Evolutionary conservation across 2,113 vertebrate species (phyloP).

Genomic region (Calyptommatus sinebrachiatus): DNA sequence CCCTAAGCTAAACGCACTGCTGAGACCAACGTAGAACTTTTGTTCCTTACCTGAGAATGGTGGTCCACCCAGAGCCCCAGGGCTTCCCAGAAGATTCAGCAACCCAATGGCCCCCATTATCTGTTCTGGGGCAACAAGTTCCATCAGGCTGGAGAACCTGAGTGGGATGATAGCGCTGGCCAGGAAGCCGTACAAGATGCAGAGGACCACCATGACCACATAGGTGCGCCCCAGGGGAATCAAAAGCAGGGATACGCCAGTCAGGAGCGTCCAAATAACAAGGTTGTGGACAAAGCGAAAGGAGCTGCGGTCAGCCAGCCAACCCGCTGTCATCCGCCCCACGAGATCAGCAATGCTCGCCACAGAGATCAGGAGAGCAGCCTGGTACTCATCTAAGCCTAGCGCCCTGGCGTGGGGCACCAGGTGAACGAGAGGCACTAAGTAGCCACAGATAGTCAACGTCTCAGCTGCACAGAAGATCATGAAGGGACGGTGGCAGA

Average conservation of each 20-base stretch:
- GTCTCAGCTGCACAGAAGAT: conserved; percentile 74
- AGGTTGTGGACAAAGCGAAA: conserved; percentile 64
- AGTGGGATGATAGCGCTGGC: conserved; percentile 82
- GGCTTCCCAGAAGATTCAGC: conserved; percentile 83
- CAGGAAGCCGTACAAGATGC: conserved; percentile 81
- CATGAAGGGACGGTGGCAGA: conserved; percentile 77
- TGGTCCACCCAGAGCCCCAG: conserved; percentile 78
- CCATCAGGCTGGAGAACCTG: conserved; percentile 77
- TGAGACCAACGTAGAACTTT: too few relatives aligned
- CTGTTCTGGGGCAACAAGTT: conserved; percentile 76
- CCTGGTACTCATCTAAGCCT: conserved; percentile 77
- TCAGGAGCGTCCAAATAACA: conserved; percentile 73
- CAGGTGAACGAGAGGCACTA: conserved; percentile 85
- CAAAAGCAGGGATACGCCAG: conserved; percentile 68
- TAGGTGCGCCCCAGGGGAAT: conserved; percentile 74
- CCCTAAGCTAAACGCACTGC: too few relatives aligned
- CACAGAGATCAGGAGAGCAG: conserved; percentile 82
- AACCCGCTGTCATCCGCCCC: conserved; percentile 79
- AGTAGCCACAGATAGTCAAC: conserved; percentile 81
- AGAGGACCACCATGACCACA: conserved; percentile 58
- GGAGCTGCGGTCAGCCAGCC: conserved; percentile 73
- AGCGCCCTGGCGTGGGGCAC: conserved; percentile 78
- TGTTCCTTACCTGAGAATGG: conserved; percentile 79
- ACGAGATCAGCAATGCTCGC: conserved; percentile 57
- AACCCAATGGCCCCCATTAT: conserved; percentile 82